phyloP scores from a whole-genome alignment of 2,888 invertebrate species.

The Thysanoteuthis rhombus region DNA sequence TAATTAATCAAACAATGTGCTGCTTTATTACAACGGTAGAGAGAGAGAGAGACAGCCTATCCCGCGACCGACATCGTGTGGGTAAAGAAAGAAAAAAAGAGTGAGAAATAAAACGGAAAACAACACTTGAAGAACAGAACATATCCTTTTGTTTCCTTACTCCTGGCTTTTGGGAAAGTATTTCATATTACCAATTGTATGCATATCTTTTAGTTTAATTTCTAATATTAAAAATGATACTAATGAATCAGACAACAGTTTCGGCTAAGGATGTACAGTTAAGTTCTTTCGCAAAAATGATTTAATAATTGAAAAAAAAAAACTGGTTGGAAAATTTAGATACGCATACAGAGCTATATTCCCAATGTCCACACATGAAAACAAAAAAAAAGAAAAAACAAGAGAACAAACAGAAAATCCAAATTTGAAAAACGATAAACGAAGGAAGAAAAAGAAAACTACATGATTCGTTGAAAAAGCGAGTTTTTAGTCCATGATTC shows the following conservation, averaged over 20 bases:
- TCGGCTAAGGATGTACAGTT: too few species aligned
- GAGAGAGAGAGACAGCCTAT: not conserved
- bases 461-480: not conserved
- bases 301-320: too few species aligned
- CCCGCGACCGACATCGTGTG: not conserved
- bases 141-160: too few species aligned
- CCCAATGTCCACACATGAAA: not conserved
- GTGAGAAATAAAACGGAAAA: not conserved
- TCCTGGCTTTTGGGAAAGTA: too few species aligned
- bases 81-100: not conserved
- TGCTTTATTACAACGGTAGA: not conserved
- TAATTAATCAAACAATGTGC: not conserved
- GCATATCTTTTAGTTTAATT: too few species aligned
- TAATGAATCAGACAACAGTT: too few species aligned
- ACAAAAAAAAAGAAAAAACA: not conserved
- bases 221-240: too few species aligned
- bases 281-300: too few species aligned
- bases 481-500: not conserved
- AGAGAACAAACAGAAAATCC: not conserved
- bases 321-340: too few species aligned
- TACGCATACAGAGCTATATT: not conserved
- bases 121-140: not conserved
- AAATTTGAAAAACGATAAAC: not conserved
- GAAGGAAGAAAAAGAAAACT: not conserved
- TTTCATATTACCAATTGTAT: too few species aligned